These are phyloP conservation scores for Meloidogyne hapla DNA, from an alignment of 1,140 invertebrate species.

Conservation along the genomic window DNA sequence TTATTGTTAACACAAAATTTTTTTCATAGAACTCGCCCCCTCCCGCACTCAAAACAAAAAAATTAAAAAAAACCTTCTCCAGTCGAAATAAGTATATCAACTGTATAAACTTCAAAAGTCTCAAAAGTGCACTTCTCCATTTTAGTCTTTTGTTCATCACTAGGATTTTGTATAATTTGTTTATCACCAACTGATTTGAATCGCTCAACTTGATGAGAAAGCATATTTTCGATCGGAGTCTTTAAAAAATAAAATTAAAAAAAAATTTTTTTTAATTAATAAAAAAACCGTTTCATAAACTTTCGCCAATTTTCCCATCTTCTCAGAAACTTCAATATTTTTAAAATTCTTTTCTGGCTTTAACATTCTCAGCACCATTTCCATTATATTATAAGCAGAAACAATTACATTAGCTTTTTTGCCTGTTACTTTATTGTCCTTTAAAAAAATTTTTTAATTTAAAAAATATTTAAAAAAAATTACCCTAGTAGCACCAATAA, in stretches of 20 bases:
- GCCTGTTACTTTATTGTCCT: constrained; percentile 70
- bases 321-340: constrained; percentile 67
- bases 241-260: background rate
- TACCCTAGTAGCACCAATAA: constrained; percentile 75
- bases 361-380: constrained; percentile 86
- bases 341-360: constrained; percentile 83
- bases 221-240: constrained; percentile 95
- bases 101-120: constrained; percentile 93
- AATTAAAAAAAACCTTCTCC: constrained; percentile 74
- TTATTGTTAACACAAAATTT: too few relatives aligned
- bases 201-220: constrained; percentile 79
- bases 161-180: constrained; percentile 96
- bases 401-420: constrained; percentile 89
- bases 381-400: constrained; percentile 88
- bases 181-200: constrained; percentile 97
- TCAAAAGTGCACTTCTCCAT: constrained; percentile 95
- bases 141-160: constrained; percentile 89
- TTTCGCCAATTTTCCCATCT: constrained; percentile 89
- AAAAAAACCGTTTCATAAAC: constrained; percentile 66
- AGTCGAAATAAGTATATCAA: constrained; percentile 92
- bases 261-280: background rate
- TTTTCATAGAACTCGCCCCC: too few relatives aligned
- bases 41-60: too few relatives aligned
- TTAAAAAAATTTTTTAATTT: constrained; percentile 30
- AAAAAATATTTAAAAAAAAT: constrained; percentile 57